phyloP scores from a whole-genome alignment of 2,888 invertebrate species.

The Drosophila demipolita region DNA sequence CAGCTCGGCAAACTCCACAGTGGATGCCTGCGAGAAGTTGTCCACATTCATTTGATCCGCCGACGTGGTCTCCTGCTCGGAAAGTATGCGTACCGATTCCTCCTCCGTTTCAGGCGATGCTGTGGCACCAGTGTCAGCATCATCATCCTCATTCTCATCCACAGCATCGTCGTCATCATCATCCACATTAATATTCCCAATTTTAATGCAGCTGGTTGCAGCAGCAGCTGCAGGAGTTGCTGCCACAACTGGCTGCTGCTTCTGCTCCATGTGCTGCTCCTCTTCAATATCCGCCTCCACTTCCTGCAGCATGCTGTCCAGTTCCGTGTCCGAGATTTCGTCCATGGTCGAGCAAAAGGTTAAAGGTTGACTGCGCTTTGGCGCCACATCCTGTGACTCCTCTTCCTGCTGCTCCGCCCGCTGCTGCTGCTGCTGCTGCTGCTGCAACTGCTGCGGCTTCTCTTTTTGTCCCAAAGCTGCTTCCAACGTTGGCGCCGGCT shows the following conservation, averaged over 20 bases:
- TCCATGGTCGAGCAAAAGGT: constrained; percentile 85
- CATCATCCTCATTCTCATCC: constrained; percentile 8
- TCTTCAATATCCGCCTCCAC: constrained; percentile 82
- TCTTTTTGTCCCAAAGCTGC: neutral
- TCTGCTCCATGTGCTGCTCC: constrained; percentile 23
- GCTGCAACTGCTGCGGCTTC: neutral
- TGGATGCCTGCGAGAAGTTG: constrained; percentile 85
- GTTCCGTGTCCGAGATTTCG: constrained; percentile 85
- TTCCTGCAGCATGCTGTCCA: constrained; percentile 85
- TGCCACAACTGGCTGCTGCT: neutral
- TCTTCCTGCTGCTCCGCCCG: constrained; percentile 4
- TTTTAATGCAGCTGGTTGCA: neutral
- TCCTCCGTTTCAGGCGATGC: constrained; percentile 59
- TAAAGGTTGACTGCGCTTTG: constrained; percentile 69
- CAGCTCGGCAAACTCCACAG: constrained; percentile 84
- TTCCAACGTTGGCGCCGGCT: constrained; percentile 25
- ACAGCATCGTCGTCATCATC: constrained; percentile 6
- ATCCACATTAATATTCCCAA: neutral
- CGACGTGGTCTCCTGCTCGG: constrained; percentile 68
- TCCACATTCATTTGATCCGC: constrained; percentile 83
- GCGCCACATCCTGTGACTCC: constrained; percentile 24
- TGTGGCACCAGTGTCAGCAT: constrained; percentile 47
- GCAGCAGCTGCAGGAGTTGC: neutral
- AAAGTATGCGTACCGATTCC: constrained; percentile 66
- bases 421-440: neutral